Base-by-base conservation (phyloP, 35 echinoderm and acorn worm species). In the Stichopus chloronotus region DNA sequence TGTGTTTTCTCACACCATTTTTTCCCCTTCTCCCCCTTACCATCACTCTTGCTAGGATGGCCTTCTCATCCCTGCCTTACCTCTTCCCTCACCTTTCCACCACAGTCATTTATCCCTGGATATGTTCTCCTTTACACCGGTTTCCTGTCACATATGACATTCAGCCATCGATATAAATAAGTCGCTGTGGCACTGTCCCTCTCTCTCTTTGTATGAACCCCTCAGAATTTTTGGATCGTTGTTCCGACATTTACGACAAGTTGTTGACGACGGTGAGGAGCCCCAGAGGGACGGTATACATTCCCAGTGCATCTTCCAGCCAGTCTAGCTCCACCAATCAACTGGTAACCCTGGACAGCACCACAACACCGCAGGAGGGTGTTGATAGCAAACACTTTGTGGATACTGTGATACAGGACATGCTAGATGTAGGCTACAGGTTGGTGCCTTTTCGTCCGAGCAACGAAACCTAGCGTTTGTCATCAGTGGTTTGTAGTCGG, bases 281-380 rank as follows among this genome's bases (percentile, higher is more conserved):
- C 59, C 97, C 97, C 5, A 78, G 97, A 83, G 97, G 95, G 24
- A 92, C 97, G 59, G 97, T 98, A 6, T 96, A 96, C 76, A 96
- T 98, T 65, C 97, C 97, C 14, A 96, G 97, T 63, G 95, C 90
- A 17, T 78, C 71, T 0, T 60, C 57, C 3, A 65, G 52, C 11
- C 69, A 79, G 90, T 79, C 90, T 77, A 56, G 53, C 57, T 19
- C 87, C 57, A 24, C 43, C 14, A 58, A 56, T 23, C 9, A 8
- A 55, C 76, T 25, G 53, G 9, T 52, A 55, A 55, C 53, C 8
- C 55, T 56, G n/a, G 76, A 91, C 4, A 71, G 58, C 53, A 58
- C 56, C 25, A 14, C 16, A 2, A 30, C 88, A 7, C 90, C 55
- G 0, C 59, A 76, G 76, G 97, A 98, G 7, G 93, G 97, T 22